Evolutionary conservation across 2,797 vertebrate species (phyloP), one percentile per base, ranked within the genome.

Genomic region (Lagorchestes hirsutus): DNA sequence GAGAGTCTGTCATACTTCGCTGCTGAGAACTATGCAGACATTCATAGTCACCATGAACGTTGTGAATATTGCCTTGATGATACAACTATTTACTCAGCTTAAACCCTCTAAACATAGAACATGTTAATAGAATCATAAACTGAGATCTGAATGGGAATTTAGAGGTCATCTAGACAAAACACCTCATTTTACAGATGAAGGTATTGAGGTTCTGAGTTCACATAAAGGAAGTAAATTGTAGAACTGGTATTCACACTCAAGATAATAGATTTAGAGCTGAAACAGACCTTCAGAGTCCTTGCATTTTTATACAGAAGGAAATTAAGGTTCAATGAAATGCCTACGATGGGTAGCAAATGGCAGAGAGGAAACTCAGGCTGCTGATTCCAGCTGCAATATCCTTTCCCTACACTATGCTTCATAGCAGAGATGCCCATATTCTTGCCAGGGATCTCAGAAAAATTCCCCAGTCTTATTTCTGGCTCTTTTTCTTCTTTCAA

Each of bases 401-500:
- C 9, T 87, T 82, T 46, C 6, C 40, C 22, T 87, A 11, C 27
- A 24, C 40, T 5, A 22, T 24, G 8, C 40, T 87, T 50, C 9
- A 87, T 27, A 50, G 40, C 9, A 87, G 22, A 50, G 46, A 6
- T 22, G n/a, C 2, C 16, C 1, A 46, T 82, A 0, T 82, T 82
- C n/a, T 82, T 82, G n/a, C 5, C n/a, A 82, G 67, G 67, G n/a
- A 52, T 82, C 8, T 46, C 9, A 87, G 22, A 87, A 87, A 87
- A 12, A 87, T 46, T 50, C 14, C 40, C 40, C 40, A 46, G 74
- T 50, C 74, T 46, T 87, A 87, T 27, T 87, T 87, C 27, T 87
- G 6, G 22, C 18, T 46, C 67, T 18, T n/a, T 22, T 10, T 0
- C 5, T 6, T 0, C 34, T 1, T 16, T 14, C 16, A 12, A n/a